These are phyloP conservation scores for Schizopygopsis pylzovi DNA, from an alignment of 2,797 vertebrate genomes.

Conservation along the genomic window DNA sequence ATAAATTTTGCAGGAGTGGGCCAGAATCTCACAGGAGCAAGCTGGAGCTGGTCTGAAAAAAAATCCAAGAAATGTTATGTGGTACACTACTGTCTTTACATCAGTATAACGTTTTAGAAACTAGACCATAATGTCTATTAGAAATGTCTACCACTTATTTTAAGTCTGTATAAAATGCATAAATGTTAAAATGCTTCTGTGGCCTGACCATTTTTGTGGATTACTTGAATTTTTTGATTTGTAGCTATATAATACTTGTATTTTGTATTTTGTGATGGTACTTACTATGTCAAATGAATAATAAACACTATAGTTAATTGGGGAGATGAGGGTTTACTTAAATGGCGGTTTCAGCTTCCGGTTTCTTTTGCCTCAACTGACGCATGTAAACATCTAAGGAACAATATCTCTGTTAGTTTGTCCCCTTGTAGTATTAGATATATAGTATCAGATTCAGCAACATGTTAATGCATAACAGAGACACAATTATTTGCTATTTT, in stretches of 20 bases:
- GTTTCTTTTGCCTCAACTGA: neutral
- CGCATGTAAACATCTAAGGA: neutral
- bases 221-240: slow-evolving; percentile 38
- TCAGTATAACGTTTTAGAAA: neutral
- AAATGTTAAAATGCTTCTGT: slow-evolving; percentile 2
- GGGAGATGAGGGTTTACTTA: neutral
- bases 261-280: neutral
- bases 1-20: neutral
- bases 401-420: slow-evolving; percentile 17
- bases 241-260: neutral
- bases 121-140: neutral
- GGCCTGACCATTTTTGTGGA: slow-evolving; percentile 2
- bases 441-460: neutral
- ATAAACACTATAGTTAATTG: neutral
- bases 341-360: neutral
- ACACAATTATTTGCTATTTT: slow-evolving; percentile 10
- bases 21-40: neutral
- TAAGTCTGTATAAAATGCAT: slow-evolving; percentile 16
- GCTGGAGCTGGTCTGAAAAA: neutral
- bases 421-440: slow-evolving; percentile 2
- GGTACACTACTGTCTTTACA: slow-evolving; percentile 14
- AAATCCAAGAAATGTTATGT: neutral
- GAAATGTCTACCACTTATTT: neutral
- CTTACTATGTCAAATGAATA: neutral
- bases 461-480: neutral